phyloP scores from a whole-genome alignment of 1,140 invertebrate genomes.

The Drosophila navojoa region DNA sequence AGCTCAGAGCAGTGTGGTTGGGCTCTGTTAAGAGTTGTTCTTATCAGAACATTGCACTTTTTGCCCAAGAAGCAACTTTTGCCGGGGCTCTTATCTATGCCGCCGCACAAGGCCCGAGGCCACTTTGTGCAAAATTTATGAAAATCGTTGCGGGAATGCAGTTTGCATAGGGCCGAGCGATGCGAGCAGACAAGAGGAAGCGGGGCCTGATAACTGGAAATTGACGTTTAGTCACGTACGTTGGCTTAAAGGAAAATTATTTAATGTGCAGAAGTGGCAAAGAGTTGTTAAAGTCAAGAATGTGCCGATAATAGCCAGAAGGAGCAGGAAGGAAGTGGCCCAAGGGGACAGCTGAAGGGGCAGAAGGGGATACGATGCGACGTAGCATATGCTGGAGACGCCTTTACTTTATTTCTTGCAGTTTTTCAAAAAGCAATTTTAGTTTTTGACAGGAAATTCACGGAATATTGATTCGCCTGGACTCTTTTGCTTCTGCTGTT shows the following conservation, averaged over 20 bases:
- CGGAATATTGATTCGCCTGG: conserved; percentile 50
- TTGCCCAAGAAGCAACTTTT: conserved; percentile 43
- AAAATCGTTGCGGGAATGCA: conserved; percentile 70
- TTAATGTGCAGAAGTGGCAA: conserved; percentile 76
- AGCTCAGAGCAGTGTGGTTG: conserved; percentile 20
- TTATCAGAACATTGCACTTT: conserved; percentile 77
- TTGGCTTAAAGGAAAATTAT: conserved; percentile 65
- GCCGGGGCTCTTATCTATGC: conserved; percentile 56
- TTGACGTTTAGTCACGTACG: conserved; percentile 78
- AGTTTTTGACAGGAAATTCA: conserved; percentile 64
- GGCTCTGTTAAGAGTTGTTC: conserved; percentile 42
- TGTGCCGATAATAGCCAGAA: conserved; percentile 36
- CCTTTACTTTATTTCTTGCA: background rate
- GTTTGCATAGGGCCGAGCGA: conserved; percentile 36
- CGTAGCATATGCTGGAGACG: background rate
- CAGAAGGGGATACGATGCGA: background rate
- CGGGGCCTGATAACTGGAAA: conserved; percentile 49
- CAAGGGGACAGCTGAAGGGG: background rate
- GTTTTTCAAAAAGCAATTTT: conserved; percentile 51
- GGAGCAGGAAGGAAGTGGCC: conserved; percentile 5
- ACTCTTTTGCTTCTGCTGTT: conserved; percentile 13
- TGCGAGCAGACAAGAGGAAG: background rate
- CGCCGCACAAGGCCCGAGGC: conserved; percentile 54
- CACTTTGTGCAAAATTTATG: conserved; percentile 60
- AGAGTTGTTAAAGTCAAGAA: conserved; percentile 46